These are phyloP conservation scores for Microtus montanus DNA, from an alignment of 2,113 vertebrate genomes.

Conservation along the genomic window DNA sequence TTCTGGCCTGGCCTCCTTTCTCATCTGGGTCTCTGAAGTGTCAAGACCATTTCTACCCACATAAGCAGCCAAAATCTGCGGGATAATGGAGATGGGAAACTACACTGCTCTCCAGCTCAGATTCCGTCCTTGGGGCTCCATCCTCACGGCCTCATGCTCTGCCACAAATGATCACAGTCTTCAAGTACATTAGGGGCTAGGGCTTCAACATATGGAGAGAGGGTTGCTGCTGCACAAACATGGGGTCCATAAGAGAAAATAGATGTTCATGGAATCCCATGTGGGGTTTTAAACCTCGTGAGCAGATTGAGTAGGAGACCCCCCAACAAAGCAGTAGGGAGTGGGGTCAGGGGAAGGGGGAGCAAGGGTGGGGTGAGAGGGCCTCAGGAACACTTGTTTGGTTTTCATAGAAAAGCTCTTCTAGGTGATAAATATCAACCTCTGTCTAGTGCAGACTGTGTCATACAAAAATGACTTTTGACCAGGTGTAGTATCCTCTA, in stretches of 20 bases:
- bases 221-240: background rate
- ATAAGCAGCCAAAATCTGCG: background rate
- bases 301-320: background rate
- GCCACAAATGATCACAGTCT: background rate
- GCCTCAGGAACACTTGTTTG: background rate
- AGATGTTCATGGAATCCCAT: background rate
- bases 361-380: background rate
- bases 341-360: rapidly evolving
- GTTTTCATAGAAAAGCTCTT: background rate
- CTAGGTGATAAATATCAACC: background rate
- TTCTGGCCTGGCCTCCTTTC: background rate
- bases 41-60: background rate
- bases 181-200: background rate
- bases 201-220: background rate
- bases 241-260: background rate
- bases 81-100: background rate
- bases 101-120: background rate
- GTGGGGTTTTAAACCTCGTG: no score
- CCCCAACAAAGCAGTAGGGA: background rate
- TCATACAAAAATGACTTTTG: background rate
- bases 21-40: background rate
- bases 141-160: background rate
- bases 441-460: background rate
- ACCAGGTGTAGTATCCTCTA: no score
- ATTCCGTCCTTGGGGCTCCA: no score